Conservation (phyloP, 2,888 invertebrate genomes). For the Ferdinandea cuprea region DNA sequence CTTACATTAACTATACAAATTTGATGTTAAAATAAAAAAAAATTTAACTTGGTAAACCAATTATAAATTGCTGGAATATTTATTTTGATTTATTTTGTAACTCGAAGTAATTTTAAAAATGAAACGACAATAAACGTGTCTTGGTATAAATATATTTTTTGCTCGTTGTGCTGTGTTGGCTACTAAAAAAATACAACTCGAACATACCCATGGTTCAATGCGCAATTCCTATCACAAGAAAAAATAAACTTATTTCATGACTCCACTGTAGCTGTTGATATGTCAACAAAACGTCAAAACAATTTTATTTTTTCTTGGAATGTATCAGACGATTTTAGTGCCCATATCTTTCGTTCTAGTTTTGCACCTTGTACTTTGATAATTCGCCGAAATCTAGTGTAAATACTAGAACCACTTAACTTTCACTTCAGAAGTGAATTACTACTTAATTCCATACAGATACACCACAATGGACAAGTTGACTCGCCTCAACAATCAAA, state of each 20-base stretch:
- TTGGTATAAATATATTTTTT: too few species aligned
- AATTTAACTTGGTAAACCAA: too few species aligned
- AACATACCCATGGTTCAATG: too few species aligned
- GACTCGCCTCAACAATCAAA: slow-evolving; percentile 81
- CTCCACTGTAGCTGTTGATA: slow-evolving; percentile 13
- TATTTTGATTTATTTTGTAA: too few species aligned
- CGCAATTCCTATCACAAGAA: too few species aligned
- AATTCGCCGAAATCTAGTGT: background rate
- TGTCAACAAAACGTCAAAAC: slow-evolving; percentile 16
- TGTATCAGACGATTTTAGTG: slow-evolving; percentile 31
- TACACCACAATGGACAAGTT: slow-evolving; percentile 80
- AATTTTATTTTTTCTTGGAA: slow-evolving; percentile 4
- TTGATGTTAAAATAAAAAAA: too few species aligned
- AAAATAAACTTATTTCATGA: slow-evolving; percentile 6
- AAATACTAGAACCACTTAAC: background rate
- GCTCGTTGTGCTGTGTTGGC: too few species aligned
- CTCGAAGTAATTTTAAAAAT: too few species aligned
- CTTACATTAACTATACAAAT: too few species aligned
- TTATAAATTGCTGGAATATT: too few species aligned
- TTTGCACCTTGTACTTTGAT: slow-evolving; percentile 49
- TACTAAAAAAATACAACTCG: too few species aligned
- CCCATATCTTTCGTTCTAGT: slow-evolving; percentile 23
- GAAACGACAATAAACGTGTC: too few species aligned
- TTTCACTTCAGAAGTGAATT: background rate
- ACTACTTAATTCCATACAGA: background rate